phyloP scores from a whole-genome alignment of 1,140 invertebrate species.

The Platorchestia sp. region DNA sequence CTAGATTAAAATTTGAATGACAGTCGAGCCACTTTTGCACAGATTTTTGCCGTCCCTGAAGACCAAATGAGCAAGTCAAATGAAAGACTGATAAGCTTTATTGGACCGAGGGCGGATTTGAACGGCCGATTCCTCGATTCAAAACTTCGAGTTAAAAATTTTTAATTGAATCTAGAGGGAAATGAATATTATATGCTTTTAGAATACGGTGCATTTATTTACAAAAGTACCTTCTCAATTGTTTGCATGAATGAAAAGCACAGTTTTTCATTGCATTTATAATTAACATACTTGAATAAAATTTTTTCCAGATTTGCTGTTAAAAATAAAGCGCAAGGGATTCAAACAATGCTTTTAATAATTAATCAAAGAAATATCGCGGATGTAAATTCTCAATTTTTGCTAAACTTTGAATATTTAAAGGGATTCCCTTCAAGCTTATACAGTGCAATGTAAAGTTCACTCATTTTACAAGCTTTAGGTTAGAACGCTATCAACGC shows the following conservation, averaged over 20 bases:
- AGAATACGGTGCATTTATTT: neutral
- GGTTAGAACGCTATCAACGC: neutral
- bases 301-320: too few relatives aligned
- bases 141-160: slow-evolving; percentile 13
- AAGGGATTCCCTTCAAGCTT: too few relatives aligned
- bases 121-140: neutral
- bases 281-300: neutral
- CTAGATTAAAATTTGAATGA: slow-evolving; percentile 56
- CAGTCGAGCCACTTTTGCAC: slow-evolving; percentile 44
- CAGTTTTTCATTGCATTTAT: neutral
- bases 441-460: neutral
- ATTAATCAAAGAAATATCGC: too few relatives aligned
- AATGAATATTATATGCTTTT: neutral
- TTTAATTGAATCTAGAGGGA: neutral
- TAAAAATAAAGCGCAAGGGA: too few relatives aligned
- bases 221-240: neutral
- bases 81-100: slow-evolving; percentile 49
- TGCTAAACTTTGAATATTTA: too few relatives aligned
- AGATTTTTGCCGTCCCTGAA: slow-evolving; percentile 32
- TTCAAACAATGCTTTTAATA: too few relatives aligned
- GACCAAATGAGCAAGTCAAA: slow-evolving; percentile 34
- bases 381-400: too few relatives aligned
- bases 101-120: slow-evolving; percentile 32
- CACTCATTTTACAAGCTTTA: neutral
- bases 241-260: neutral